Base-by-base conservation (phyloP, 1,140 invertebrate genomes). In the Odontomachus brunneus region DNA sequence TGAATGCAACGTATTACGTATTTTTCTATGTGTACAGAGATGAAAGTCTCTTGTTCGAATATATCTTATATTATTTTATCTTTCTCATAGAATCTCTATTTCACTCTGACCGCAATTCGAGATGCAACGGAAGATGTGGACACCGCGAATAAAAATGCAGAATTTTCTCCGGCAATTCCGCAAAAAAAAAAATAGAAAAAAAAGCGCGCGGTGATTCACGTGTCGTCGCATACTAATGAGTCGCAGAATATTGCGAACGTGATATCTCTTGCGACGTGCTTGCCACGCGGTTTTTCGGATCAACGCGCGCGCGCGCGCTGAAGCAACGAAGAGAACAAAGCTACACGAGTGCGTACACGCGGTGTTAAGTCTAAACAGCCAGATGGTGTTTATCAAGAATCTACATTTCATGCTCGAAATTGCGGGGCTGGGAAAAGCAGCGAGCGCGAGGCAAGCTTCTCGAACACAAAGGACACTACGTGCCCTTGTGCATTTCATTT, bases 251-350 rank as follows among this genome's bases (percentile, higher is more conserved):
- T 78, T 29, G 12, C 22, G n/a, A 78, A 44, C 15, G 17, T 44
- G 49, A 78, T 69, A 78, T 67, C 55, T 78, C n/a, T 62, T 29
- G 29, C 22, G 38, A 53, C 24, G n/a, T 24, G 62, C 29, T 76
- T 76, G 48, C 51, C 62, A 22, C 3, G 49, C 51, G 12, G 49
- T 19, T 78, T 78, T 44, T 57, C 63, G 12, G 17, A 44, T 19
- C 14, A 67, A 78, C 17, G 15, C 29, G 29, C 2, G 29, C 29
- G n/a, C 5, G 15, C 26, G 44, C 48, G 22, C 19, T 38, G 24
- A 78, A 22, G 3, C 66, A 67, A 67, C 29, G 29, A 55, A 48
- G 49, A 33, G 1, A 63, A 33, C 1, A 7, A 44, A 44, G 29
- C 9, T 55, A 12, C 1, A 29, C 5, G 24, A 38, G 12, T 62